Evolutionary conservation across 2,797 vertebrate species (phyloP).

Genomic region (Sarcoramphus papa): DNA sequence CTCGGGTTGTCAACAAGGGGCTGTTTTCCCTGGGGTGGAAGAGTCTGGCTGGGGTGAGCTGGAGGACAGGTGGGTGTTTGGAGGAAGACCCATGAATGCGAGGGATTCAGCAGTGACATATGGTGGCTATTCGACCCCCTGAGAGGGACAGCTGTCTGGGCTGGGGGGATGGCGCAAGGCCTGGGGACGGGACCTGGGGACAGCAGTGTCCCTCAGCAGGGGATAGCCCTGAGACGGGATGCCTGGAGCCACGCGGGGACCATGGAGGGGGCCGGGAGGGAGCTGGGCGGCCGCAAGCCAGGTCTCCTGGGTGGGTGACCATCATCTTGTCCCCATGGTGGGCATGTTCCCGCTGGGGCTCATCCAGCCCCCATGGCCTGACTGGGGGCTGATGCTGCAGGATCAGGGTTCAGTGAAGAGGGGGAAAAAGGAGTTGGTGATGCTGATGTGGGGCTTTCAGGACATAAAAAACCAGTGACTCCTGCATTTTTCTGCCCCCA

Average conservation of each 20-base stretch:
- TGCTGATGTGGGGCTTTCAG: background rate
- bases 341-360: background rate
- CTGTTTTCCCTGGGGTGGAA: background rate
- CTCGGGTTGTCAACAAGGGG: background rate
- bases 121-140: background rate
- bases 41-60: background rate
- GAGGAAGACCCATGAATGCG: conserved; percentile 32
- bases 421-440: background rate
- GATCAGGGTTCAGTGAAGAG: background rate
- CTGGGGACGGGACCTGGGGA: background rate
- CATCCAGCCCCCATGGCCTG: background rate
- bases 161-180: background rate
- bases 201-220: background rate
- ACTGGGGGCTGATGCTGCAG: background rate
- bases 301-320: background rate
- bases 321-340: background rate
- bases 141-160: conserved; percentile 17
- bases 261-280: background rate
- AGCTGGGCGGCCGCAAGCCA: background rate
- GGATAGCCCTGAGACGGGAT: background rate
- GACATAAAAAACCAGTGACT: background rate
- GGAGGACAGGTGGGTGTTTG: conserved; percentile 29
- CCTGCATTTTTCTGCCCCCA: background rate
- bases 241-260: background rate
- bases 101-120: conserved; percentile 21